phyloP scores from a whole-genome alignment of 2,888 invertebrate genomes.

The Drosophila cracens region DNA sequence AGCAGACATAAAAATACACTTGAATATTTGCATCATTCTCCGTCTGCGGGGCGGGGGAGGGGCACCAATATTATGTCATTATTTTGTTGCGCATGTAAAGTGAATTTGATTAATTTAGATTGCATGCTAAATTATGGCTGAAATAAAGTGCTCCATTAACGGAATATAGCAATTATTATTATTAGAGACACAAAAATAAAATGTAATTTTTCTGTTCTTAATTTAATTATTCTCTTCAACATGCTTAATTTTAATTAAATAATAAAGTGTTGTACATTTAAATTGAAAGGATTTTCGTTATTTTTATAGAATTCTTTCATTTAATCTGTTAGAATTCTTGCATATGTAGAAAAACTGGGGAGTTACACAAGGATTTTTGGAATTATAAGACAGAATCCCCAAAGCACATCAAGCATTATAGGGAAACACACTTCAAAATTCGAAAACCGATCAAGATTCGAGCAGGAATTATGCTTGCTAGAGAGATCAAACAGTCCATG shows the following conservation, averaged over 20 bases:
- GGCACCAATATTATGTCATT: neutral
- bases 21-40: neutral
- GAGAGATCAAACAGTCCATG: too few species aligned
- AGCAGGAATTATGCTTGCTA: too few species aligned
- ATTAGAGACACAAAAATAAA: neutral
- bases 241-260: neutral
- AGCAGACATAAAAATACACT: neutral
- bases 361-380: neutral
- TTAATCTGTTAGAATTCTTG: neutral
- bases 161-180: neutral
- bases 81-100: neutral
- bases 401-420: too few species aligned
- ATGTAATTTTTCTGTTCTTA: neutral
- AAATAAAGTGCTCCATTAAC: neutral
- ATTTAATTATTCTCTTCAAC: neutral
- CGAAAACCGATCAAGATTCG: too few species aligned
- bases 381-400: neutral
- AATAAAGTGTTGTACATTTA: neutral
- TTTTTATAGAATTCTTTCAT: neutral
- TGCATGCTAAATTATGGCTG: neutral
- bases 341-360: neutral
- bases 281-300: neutral
- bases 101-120: neutral
- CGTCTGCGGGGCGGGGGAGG: neutral
- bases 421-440: neutral